These are phyloP conservation scores for Coturnix japonica DNA, from an alignment of 2,113 vertebrate species.

Conservation along the genomic window DNA sequence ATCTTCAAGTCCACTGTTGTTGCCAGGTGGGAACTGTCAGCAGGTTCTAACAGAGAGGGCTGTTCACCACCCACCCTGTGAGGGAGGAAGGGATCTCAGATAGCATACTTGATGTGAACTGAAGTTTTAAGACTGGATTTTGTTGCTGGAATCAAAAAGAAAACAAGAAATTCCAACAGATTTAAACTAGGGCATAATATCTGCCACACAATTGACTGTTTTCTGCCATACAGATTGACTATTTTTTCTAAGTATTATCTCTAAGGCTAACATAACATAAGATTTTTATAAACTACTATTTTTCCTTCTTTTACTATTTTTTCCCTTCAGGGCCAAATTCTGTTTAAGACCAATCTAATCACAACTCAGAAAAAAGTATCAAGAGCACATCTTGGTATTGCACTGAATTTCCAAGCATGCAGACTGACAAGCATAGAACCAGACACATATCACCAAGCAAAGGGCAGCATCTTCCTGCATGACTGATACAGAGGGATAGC, in stretches of 20 bases:
- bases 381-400: no score
- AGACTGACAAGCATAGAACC: not conserved
- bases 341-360: not conserved
- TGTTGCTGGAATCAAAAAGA: not conserved
- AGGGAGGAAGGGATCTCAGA: not conserved
- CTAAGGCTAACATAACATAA: not conserved
- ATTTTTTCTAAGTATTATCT: not conserved
- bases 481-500: fast-evolving
- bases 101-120: fast-evolving
- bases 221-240: not conserved
- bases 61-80: not conserved
- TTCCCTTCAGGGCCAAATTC: not conserved
- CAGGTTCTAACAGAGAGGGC: not conserved
- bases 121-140: not conserved
- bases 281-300: slow-evolving; percentile 4
- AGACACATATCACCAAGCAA: fast-evolving
- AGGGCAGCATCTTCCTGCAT: not conserved
- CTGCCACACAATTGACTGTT: not conserved
- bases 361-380: no score
- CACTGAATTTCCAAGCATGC: not conserved
- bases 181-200: not conserved
- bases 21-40: not conserved
- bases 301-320: not conserved
- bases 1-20: not conserved
- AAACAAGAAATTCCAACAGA: not conserved